phyloP scores from a whole-genome alignment of 2,888 invertebrate genomes.

The Hirudinaria manillensis region DNA sequence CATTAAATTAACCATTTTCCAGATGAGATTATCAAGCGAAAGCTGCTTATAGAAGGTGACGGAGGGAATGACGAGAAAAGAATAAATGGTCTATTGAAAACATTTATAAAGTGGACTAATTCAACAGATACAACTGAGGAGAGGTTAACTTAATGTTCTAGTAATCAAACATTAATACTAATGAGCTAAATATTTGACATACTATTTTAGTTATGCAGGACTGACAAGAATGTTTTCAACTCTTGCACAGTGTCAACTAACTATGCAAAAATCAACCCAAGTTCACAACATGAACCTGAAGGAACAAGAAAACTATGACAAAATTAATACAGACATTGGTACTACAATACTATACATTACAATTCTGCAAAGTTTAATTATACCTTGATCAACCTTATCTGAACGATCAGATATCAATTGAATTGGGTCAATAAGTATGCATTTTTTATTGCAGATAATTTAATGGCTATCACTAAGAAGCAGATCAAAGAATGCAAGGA shows the following conservation, averaged over 20 bases:
- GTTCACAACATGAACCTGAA: constrained; percentile 75
- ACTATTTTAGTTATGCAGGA: constrained; percentile 54
- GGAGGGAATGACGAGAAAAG: constrained; percentile 91
- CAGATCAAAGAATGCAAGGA: constrained; percentile 76
- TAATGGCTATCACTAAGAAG: constrained; percentile 71
- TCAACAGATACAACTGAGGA: constrained; percentile 47
- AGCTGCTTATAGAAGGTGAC: constrained; percentile 89
- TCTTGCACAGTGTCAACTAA: constrained; percentile 79
- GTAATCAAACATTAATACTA: not conserved
- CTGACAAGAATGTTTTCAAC: constrained; percentile 76
- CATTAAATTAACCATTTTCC: constrained; percentile 43
- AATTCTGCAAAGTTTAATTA: too few relatives aligned
- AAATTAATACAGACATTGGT: constrained; percentile 67
- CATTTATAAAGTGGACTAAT: constrained; percentile 56
- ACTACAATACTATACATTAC: constrained; percentile 1
- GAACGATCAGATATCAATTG: not conserved
- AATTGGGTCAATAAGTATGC: too few relatives aligned
- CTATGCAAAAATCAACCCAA: constrained; percentile 66
- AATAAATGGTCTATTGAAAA: constrained; percentile 75
- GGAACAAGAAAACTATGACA: constrained; percentile 75
- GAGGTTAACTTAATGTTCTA: constrained; percentile 41
- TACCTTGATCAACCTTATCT: not conserved
- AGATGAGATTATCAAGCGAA: constrained; percentile 89
- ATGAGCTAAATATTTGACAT: not conserved
- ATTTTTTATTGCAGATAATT: constrained; percentile 58